phyloP scores from a whole-genome alignment of 2,113 vertebrate species.

The Raja brachyura region DNA sequence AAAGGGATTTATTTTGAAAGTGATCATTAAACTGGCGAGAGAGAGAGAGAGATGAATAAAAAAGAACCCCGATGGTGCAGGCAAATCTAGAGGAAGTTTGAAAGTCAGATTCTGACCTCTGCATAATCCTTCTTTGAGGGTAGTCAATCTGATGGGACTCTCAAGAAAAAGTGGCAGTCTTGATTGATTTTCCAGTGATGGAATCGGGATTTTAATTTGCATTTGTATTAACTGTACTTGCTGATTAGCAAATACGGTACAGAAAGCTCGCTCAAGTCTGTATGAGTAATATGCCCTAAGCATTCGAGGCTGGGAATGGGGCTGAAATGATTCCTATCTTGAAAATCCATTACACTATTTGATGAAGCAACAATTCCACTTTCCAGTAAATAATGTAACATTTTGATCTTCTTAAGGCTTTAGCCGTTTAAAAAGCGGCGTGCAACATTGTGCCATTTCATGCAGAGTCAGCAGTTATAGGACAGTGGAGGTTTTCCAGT shows the following conservation, averaged over 20 bases:
- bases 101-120: conserved; percentile 4
- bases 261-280: not conserved
- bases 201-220: not conserved
- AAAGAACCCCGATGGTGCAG: not conserved
- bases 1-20: not conserved
- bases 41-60: no score
- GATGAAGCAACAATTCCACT: conserved; percentile 4
- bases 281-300: not conserved
- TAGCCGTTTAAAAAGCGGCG: not conserved
- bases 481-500: not conserved
- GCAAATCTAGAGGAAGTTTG: not conserved
- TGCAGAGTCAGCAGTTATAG: not conserved
- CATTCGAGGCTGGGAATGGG: not conserved
- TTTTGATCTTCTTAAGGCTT: not conserved
- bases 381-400: not conserved
- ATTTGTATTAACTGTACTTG: conserved; percentile 18
- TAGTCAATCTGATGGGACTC: not conserved
- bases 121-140: conserved; percentile 21
- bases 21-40: not conserved
- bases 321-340: not conserved
- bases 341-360: not conserved
- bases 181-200: conserved; percentile 31
- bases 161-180: not conserved
- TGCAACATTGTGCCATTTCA: not conserved
- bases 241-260: not conserved